These are phyloP conservation scores for Tenthredo mesomela DNA, from an alignment of 2,888 invertebrate species.

Conservation along the genomic window DNA sequence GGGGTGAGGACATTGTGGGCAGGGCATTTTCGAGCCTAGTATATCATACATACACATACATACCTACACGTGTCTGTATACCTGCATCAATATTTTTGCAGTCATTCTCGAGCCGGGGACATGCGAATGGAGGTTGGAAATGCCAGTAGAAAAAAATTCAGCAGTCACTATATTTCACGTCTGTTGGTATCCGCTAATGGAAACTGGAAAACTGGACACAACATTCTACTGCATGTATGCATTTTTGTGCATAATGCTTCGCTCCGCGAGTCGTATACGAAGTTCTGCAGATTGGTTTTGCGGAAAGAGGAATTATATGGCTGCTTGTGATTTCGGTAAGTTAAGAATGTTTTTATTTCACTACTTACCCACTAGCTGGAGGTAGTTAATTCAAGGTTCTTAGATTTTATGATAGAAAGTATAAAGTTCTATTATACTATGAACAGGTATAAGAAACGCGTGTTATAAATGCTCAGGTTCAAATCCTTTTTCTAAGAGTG, in stretches of 20 bases:
- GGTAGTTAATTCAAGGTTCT: neutral
- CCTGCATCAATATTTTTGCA: neutral
- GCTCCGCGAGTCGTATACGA: neutral
- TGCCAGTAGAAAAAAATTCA: neutral
- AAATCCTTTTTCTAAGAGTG: slow-evolving; percentile 36
- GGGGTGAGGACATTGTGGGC: neutral
- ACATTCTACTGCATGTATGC: neutral
- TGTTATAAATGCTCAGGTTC: slow-evolving; percentile 27
- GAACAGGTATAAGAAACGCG: slow-evolving; percentile 26
- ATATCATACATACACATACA: neutral
- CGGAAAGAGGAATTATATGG: neutral
- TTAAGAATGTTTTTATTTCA: neutral
- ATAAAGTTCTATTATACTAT: slow-evolving; percentile 10
- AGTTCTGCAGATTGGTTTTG: neutral
- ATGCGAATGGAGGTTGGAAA: neutral
- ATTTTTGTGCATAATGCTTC: neutral
- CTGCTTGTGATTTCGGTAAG: neutral
- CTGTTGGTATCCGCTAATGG: neutral
- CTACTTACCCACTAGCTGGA: neutral
- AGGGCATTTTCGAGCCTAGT: neutral
- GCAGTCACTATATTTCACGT: neutral
- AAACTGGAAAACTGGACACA: neutral
- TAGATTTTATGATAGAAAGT: slow-evolving; percentile 8
- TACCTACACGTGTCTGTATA: neutral
- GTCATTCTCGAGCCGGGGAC: neutral